Evolutionary conservation across 2,113 vertebrate species (phyloP).

Genomic region (Athene cunicularia): DNA sequence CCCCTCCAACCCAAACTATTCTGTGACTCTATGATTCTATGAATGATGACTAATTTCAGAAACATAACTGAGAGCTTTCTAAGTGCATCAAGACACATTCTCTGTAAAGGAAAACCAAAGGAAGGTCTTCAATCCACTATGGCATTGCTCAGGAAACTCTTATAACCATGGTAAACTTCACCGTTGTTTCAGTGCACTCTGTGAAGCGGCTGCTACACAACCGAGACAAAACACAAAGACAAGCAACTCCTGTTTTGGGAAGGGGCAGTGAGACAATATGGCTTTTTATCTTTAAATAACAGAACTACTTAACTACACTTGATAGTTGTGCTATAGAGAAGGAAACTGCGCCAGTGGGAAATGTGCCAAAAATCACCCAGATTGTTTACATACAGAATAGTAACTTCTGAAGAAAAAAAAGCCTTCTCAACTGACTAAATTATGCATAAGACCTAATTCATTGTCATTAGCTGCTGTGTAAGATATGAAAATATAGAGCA

Average conservation of each 20-base stretch:
- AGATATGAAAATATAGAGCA: neutral
- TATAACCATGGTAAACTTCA: neutral
- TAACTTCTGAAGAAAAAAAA: constrained; percentile 8
- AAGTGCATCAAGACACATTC: neutral
- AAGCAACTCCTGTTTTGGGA: neutral
- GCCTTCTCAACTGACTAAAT: neutral
- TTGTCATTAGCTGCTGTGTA: neutral
- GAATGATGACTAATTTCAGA: neutral
- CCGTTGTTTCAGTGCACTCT: neutral
- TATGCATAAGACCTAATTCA: neutral
- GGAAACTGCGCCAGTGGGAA: neutral
- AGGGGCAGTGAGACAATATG: neutral
- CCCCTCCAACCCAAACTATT: neutral
- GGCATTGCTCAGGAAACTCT: neutral
- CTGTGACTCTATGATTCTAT: neutral
- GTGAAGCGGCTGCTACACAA: neutral
- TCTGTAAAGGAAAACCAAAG: neutral
- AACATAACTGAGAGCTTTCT: neutral
- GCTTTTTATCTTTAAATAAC: constrained; percentile 2
- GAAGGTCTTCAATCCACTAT: neutral
- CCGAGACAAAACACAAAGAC: neutral
- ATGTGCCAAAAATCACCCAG: neutral
- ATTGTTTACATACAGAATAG: neutral
- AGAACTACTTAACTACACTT: neutral
- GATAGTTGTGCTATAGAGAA: neutral